A percentile compares a stretch with the other conserved stretches of the same genome.
phyloP scores from a whole-genome alignment of 2,888 invertebrate genomes.

The Steinernema carpocapsae region DNA sequence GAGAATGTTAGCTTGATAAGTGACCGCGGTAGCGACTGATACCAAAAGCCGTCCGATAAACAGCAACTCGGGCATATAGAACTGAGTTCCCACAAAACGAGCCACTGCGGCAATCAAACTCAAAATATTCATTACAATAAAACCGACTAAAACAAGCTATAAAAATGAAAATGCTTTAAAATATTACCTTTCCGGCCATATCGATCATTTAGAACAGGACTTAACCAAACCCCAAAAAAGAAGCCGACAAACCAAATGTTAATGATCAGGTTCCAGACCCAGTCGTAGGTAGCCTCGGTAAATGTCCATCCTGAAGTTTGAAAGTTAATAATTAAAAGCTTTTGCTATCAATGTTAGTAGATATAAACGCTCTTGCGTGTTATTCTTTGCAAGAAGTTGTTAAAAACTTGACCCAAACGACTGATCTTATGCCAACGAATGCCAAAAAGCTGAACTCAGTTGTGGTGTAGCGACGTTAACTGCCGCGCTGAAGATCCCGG shows the following conservation, averaged over 20 bases:
- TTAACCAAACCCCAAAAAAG: conserved; percentile 58
- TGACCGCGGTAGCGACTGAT: conserved; percentile 56
- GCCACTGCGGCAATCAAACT: conserved; percentile 49
- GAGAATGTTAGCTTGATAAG: conserved; percentile 59
- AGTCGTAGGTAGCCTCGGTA: conserved; percentile 43
- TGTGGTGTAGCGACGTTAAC: no score
- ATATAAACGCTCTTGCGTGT: neutral
- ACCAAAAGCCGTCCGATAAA: conserved; percentile 53
- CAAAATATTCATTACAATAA: conserved; percentile 49
- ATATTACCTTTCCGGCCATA: conserved; percentile 56
- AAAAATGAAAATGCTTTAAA: neutral
- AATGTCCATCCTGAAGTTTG: conserved; percentile 44
- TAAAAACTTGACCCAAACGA: neutral
- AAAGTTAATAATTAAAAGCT: no score
- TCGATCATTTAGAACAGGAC: conserved; percentile 56
- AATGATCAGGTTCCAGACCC: conserved; percentile 58
- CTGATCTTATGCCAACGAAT: neutral
- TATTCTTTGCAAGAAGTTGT: neutral
- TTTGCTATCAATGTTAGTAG: no score
- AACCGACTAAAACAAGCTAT: conserved; percentile 50
- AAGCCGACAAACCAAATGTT: conserved; percentile 63
- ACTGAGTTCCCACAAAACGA: conserved; percentile 47
- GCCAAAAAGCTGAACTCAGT: no score
- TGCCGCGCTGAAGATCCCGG: no score
- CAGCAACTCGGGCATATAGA: conserved; percentile 51